Percentiles rank a stretch among this genome's conserved stretches.
Evolutionary conservation across 2,113 vertebrate species (phyloP).

Genomic region (Cyphomyrus discorhynchus): DNA sequence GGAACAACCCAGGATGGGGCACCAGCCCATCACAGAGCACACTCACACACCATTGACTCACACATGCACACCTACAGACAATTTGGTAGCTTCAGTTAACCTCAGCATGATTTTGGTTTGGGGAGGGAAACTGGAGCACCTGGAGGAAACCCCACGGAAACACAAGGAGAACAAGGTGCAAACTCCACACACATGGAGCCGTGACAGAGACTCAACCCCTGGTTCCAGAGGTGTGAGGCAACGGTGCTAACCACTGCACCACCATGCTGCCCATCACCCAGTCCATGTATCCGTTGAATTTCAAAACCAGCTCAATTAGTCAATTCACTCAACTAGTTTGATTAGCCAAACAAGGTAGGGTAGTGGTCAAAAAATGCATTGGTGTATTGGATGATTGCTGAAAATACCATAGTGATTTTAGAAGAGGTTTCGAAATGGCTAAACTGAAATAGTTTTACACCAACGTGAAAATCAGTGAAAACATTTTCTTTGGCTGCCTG

Average conservation of each 20-base stretch:
- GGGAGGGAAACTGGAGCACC: too few species aligned
- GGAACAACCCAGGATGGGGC: background rate
- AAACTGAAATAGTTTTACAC: background rate
- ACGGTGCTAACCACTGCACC: too few species aligned
- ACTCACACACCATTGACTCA: background rate
- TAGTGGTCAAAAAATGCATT: background rate
- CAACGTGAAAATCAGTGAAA: background rate
- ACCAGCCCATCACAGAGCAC: background rate
- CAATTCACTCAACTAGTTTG: background rate
- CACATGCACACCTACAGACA: background rate
- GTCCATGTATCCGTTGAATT: background rate
- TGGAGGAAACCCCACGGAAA: too few species aligned
- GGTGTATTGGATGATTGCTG: background rate
- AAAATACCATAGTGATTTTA: background rate
- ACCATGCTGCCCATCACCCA: background rate
- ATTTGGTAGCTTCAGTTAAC: too few species aligned
- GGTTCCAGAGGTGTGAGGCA: too few species aligned
- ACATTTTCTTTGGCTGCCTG: background rate
- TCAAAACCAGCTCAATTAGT: background rate
- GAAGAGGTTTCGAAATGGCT: background rate
- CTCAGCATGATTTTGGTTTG: too few species aligned
- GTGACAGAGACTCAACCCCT: too few species aligned
- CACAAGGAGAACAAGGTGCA: too few species aligned
- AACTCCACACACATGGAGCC: too few species aligned
- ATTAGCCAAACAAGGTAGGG: background rate